phyloP scores from a whole-genome alignment of 2,113 vertebrate genomes.

The Seriola quinqueradiata region DNA sequence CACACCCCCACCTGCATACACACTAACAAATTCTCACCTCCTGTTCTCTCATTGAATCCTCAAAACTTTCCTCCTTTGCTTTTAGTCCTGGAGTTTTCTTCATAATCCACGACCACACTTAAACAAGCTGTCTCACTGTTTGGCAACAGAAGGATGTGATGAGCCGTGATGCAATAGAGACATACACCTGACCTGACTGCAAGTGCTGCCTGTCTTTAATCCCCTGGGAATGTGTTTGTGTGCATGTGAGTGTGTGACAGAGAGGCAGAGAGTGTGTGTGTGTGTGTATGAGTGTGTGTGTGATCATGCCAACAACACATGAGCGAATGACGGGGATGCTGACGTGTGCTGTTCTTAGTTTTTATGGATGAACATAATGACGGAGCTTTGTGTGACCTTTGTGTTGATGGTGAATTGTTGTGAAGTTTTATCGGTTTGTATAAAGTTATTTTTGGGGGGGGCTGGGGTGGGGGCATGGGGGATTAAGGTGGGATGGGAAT shows the following conservation, averaged over 20 bases:
- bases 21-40: conserved; percentile 26
- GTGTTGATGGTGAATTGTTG: conserved; percentile 73
- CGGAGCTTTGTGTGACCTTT: conserved; percentile 60
- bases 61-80: conserved; percentile 23
- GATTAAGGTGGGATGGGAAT: not conserved
- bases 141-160: conserved; percentile 50
- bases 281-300: conserved; percentile 16
- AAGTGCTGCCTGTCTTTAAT: conserved; percentile 58
- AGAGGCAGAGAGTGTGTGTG: not conserved
- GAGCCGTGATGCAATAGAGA: conserved; percentile 64
- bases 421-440: conserved; percentile 74
- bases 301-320: conserved; percentile 8
- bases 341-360: conserved; percentile 38
- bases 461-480: conserved; percentile 31
- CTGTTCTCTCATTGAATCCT: conserved; percentile 24
- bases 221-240: conserved; percentile 48
- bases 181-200: conserved; percentile 56
- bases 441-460: conserved; percentile 39
- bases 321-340: not conserved
- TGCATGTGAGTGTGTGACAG: conserved; percentile 34
- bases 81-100: conserved; percentile 32
- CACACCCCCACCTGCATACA: conserved; percentile 19
- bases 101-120: conserved; percentile 29
- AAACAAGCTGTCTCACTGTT: conserved; percentile 34
- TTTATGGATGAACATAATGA: conserved; percentile 46